These are phyloP conservation scores for Myopa testacea DNA, from an alignment of 2,888 invertebrate species.

Conservation along the genomic window DNA sequence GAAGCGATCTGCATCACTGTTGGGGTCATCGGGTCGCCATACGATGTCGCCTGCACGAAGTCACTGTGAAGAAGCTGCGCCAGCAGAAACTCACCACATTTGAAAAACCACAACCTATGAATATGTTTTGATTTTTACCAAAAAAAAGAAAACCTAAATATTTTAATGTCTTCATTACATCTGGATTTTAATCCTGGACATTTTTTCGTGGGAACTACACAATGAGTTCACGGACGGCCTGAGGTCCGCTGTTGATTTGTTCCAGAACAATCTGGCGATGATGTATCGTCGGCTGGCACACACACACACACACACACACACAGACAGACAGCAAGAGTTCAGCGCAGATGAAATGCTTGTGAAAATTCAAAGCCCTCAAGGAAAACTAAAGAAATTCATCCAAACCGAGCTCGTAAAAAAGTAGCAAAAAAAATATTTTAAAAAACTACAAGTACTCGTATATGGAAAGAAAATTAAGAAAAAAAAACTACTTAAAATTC, in stretches of 20 bases:
- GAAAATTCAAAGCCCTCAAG: conserved; percentile 17
- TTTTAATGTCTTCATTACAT: neutral
- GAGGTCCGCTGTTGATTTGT: neutral
- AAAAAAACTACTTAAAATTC: conserved; percentile 60
- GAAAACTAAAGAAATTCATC: neutral
- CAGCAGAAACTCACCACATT: no score
- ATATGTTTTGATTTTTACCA: neutral
- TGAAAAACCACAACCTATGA: no score
- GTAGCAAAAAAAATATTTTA: neutral
- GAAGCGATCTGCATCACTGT: no score
- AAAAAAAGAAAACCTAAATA: neutral
- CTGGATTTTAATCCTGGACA: neutral
- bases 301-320: neutral
- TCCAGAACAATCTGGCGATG: conserved; percentile 20
- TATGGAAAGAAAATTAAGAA: no score
- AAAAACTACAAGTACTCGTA: no score
- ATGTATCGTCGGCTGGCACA: neutral
- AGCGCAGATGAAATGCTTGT: conserved; percentile 1
- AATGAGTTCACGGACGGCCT: neutral
- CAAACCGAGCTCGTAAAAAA: neutral
- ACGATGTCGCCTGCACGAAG: no score
- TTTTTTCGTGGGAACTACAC: conserved; percentile 17
- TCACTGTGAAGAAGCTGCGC: no score
- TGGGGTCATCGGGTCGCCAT: no score
- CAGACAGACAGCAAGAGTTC: neutral